Conservation (phyloP, 2,797 vertebrate species). For the Micrastur ruficollis region DNA sequence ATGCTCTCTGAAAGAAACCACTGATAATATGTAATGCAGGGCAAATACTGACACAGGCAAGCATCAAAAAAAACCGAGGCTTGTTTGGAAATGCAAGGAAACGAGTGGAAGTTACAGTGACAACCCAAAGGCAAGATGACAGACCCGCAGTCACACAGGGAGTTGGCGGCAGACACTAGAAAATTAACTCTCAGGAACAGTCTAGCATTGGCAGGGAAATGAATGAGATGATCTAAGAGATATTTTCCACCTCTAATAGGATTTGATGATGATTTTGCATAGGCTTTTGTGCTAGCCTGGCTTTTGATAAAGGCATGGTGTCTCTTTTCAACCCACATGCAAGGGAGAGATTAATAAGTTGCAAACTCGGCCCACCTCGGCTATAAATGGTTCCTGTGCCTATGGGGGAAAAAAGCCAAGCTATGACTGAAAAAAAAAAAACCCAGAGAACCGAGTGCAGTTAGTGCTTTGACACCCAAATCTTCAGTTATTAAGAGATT, state of each 20-base stretch:
- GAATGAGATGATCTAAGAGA: conserved; percentile 69
- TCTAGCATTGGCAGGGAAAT: conserved; percentile 62
- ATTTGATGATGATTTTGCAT: conserved; percentile 68
- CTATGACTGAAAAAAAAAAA: background rate
- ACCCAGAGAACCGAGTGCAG: background rate
- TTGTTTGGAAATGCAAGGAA: conserved; percentile 6
- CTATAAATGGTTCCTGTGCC: conserved; percentile 33
- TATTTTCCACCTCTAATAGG: conserved; percentile 67
- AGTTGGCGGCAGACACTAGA: conserved; percentile 33
- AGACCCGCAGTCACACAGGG: conserved; percentile 32
- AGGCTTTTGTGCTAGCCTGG: conserved; percentile 59
- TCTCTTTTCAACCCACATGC: conserved; percentile 57
- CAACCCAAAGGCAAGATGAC: conserved; percentile 44
- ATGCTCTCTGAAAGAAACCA: background rate
- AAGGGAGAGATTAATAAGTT: conserved; percentile 64
- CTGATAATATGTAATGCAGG: background rate
- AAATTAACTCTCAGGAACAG: conserved; percentile 63
- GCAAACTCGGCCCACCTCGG: conserved; percentile 37
- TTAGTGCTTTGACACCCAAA: conserved; percentile 25
- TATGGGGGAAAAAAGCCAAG: background rate
- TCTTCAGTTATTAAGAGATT: conserved; percentile 32
- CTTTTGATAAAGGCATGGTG: conserved; percentile 65
- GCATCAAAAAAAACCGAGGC: background rate
- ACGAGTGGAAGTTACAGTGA: background rate
- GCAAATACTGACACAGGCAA: background rate